Evolutionary conservation across 1,140 invertebrate species (phyloP), one percentile per base, ranked within the genome.

Genomic region (Parasteatoda tepidariorum): DNA sequence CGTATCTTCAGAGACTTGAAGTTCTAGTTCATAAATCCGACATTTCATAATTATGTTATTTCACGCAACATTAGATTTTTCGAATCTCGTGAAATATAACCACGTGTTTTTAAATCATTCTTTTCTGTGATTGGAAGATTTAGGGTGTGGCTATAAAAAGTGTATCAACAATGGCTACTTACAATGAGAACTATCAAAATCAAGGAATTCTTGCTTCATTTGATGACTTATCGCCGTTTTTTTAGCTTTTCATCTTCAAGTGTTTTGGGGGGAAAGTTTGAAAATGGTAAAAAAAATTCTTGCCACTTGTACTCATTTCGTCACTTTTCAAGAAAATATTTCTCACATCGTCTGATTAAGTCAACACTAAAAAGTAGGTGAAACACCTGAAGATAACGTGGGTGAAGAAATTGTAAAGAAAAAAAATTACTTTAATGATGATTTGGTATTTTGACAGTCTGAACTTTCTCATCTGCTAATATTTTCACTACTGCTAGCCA

Each of bases 131-230:
- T 38, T 28, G 30, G 30, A 18, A 57, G 68, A 48, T 71, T 71
- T 55, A 57, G 48, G 68, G 68, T 22, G 68, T 26, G 48, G 68
- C 31, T 15, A 66, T 33, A n/a, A 31, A 33, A 66, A 71, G n/a
- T 55, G 68, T 71, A 57, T 55, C 68, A 71, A 71, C 48, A 55
- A 71, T 74, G 55, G 48, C 62, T 33, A 68, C n/a, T 13, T 11
- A 68, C 28, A 24, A 26, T 31, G 3, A 5, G 7, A 26, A 38
- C 2, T 31, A n/a, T 66, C 26, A 9, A 41, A 26, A 28, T 57
- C 68, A 71, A 71, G 68, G 68, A 31, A 22, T 31, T 71, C 68
- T 71, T 71, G 68, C 68, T 38, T 28, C 41, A 71, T 71, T 48
- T 38, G 18, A 7, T 5, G 34, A 1, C 2, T 3, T 7, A 26